phyloP scores from a whole-genome alignment of 2,888 invertebrate species.

The Agrilus cyanescens region DNA sequence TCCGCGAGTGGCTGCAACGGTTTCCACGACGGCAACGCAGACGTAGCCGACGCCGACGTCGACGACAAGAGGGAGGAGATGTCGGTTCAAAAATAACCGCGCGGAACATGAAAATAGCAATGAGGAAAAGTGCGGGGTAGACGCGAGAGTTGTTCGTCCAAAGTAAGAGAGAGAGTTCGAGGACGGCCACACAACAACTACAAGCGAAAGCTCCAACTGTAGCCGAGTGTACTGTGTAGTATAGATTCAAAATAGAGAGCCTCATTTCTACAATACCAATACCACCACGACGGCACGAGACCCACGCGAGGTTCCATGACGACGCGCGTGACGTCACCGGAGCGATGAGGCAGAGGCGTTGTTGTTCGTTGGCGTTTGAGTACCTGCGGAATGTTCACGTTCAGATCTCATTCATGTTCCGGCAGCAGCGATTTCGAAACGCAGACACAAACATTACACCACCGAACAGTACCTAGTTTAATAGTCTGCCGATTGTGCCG shows the following conservation, averaged over 20 bases:
- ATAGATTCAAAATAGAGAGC: no score
- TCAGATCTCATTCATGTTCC: constrained; percentile 24
- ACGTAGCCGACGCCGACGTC: constrained; percentile 2
- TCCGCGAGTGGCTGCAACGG: background rate
- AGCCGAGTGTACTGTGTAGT: no score
- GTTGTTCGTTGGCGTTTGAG: constrained; percentile 25
- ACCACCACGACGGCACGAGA: constrained; percentile 12
- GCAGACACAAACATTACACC: background rate
- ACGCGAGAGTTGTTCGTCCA: constrained; percentile 9
- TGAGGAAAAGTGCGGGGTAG: constrained; percentile 13
- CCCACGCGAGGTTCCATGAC: constrained; percentile 28
- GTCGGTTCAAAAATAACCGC: constrained; percentile 7
- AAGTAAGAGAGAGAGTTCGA: constrained; percentile 19
- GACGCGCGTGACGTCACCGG: constrained; percentile 29
- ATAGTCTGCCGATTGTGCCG: constrained; percentile 14
- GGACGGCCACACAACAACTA: constrained; percentile 19
- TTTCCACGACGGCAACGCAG: background rate
- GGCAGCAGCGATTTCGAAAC: constrained; percentile 5
- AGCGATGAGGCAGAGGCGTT: constrained; percentile 27
- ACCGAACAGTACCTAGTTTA: background rate
- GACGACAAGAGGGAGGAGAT: constrained; percentile 8
- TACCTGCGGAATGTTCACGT: constrained; percentile 25
- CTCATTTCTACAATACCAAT: no score
- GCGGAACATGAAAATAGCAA: constrained; percentile 7
- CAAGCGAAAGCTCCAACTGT: constrained; percentile 8